These are phyloP conservation scores for Numida meleagris DNA, from an alignment of 2,113 vertebrate species.

Conservation along the genomic window DNA sequence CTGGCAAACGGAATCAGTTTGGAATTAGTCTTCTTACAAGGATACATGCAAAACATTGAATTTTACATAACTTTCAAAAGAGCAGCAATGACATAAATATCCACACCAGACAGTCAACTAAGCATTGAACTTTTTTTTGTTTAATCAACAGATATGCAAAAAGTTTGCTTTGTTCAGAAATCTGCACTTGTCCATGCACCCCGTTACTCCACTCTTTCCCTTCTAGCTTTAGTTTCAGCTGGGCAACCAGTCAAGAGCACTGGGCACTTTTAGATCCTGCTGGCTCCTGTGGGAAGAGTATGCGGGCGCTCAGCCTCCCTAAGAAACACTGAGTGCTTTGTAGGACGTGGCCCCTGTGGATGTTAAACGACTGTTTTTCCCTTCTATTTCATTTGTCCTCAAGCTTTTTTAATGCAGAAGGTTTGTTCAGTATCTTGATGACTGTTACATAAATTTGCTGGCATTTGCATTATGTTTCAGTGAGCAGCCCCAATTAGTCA, in stretches of 20 bases:
- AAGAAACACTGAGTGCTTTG: not conserved
- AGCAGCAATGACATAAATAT: slow-evolving; percentile 6
- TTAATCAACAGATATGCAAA: not conserved
- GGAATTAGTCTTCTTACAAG: not conserved
- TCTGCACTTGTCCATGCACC: not conserved
- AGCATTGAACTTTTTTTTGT: not conserved
- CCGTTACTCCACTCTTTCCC: not conserved
- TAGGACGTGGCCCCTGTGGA: not conserved
- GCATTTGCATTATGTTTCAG: not conserved
- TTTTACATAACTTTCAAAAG: not conserved
- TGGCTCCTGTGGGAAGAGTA: not conserved
- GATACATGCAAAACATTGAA: not conserved
- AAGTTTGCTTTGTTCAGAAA: not conserved
- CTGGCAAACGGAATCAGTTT: not conserved
- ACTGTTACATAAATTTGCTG: not conserved
- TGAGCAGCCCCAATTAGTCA: not conserved
- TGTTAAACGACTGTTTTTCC: not conserved
- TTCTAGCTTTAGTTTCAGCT: not conserved
- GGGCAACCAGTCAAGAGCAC: not conserved
- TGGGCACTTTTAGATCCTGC: not conserved
- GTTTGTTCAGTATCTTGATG: not conserved
- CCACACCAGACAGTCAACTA: not conserved
- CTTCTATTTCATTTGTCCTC: not conserved
- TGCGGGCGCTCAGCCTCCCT: not conserved
- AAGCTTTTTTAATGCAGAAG: not conserved